Conservation (phyloP, 2,888 invertebrate genomes). For the Tuta absoluta region DNA sequence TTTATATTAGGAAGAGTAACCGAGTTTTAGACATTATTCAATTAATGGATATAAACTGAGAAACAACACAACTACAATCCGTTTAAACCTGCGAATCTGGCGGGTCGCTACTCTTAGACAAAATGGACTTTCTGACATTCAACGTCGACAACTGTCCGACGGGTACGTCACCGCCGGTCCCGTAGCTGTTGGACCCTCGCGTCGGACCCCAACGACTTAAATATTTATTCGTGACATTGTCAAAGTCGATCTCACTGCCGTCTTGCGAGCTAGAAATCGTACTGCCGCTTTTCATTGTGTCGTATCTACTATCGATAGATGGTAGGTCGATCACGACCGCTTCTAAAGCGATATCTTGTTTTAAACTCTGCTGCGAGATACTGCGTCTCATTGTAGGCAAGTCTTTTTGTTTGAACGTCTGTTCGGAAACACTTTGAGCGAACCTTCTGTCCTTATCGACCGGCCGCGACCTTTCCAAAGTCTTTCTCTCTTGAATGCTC, state of each 20-base stretch:
- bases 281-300: conserved; percentile 51
- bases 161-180: conserved; percentile 54
- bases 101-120: conserved; percentile 44
- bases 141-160: conserved; percentile 70
- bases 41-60: too few species aligned
- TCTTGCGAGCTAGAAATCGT: conserved; percentile 45
- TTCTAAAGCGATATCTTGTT: conserved; percentile 67
- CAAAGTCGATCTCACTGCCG: conserved; percentile 44
- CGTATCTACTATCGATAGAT: conserved; percentile 53
- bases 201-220: conserved; percentile 77
- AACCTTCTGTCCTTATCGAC: conserved; percentile 48
- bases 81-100: conserved; percentile 57
- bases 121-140: conserved; percentile 55
- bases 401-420: conserved; percentile 48
- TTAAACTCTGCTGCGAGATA: conserved; percentile 68
- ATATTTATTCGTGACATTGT: conserved; percentile 38
- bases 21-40: too few species aligned
- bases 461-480: conserved; percentile 44
- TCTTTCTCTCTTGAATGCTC: conserved; percentile 51
- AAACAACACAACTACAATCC: neutral
- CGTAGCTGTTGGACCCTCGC: conserved; percentile 77
- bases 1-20: too few species aligned
- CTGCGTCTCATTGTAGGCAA: conserved; percentile 53
- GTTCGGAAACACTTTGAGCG: conserved; percentile 65
- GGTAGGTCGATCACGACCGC: conserved; percentile 72